Evolutionary conservation across 2,113 vertebrate species (phyloP), one percentile per base, ranked within the genome.

Genomic region (Pterocles orientalis): DNA sequence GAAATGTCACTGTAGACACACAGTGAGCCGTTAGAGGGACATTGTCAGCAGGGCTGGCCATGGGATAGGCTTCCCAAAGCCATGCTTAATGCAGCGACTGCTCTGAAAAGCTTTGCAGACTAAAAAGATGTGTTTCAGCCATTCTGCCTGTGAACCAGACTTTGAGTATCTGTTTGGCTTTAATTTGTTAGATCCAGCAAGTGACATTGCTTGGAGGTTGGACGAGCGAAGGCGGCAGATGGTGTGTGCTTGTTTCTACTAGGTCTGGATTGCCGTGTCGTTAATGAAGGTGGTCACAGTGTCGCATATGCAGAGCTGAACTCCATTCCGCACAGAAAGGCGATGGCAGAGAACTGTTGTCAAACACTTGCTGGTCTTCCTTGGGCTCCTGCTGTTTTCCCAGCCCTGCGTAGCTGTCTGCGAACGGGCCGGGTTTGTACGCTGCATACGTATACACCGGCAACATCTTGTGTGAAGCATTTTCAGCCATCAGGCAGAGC

Each of bases 371-470:
- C 12, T 31, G 21, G 33, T 21, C 39, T 41, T 34, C 25, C 25
- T 48, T 9, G 8, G 45, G 82, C 16, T 47, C 39, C 51, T n/a
- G 14, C 50, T 25, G 21, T 17, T 64, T 57, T 17, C 50, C 36
- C n/a, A 43, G 60, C 5, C 53, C 25, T 14, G 6, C 16, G 3
- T 1, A 34, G 28, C 43, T 51, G 1, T 12, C 62, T 23, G 26
- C 48, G 51, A 16, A n/a, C 0, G 8, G 8, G 8, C n/a, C 39
- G 7, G 41, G 3, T 50, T 21, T 21, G 61, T 20, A 2, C 6
- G 15, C 41, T 29, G 26, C 31, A 3, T 24, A 7, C 20, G 0
- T 2, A 6, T 2, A 7, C 18, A 2, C 8, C 4, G 41, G 18
- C 23, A 43, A 18, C 34, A 24, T 1, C 48, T 5, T 3, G 12